phyloP scores from a whole-genome alignment of 1,140 invertebrate genomes.

The Drosophila malerkotliana region DNA sequence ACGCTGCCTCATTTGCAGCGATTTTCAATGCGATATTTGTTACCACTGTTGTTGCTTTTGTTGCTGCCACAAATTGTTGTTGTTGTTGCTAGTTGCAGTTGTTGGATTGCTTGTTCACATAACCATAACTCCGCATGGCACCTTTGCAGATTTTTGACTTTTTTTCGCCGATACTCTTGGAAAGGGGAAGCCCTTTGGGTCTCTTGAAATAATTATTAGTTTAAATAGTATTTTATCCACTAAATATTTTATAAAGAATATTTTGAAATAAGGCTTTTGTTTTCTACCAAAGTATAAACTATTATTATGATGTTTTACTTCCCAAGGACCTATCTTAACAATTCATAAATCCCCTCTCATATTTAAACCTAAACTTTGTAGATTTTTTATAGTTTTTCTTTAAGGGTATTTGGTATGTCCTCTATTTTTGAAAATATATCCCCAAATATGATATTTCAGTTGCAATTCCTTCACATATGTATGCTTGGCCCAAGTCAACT shows the following conservation, averaged over 20 bases:
- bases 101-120: constrained; percentile 51
- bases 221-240: background rate
- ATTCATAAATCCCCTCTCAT: too few species aligned
- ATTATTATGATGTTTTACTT: too few species aligned
- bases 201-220: background rate
- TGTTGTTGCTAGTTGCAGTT: constrained; percentile 39
- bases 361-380: too few species aligned
- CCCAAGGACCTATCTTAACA: too few species aligned
- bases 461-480: constrained; percentile 30
- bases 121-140: constrained; percentile 72
- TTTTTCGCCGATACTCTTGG: constrained; percentile 25
- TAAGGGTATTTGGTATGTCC: background rate
- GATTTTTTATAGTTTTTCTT: background rate
- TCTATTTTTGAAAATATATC: background rate
- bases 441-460: constrained; percentile 3
- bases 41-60: constrained; percentile 19
- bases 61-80: constrained; percentile 28
- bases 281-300: too few species aligned
- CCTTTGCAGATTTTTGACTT: constrained; percentile 47
- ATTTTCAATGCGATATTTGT: constrained; percentile 57
- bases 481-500: constrained; percentile 16
- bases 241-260: background rate
- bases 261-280: background rate
- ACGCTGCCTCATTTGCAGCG: constrained; percentile 67
- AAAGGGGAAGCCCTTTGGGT: constrained; percentile 3